A percentile compares a stretch with the other conserved stretches of the same genome.
Conservation (phyloP, 2,113 vertebrate species). For the Syngnathus floridae region DNA sequence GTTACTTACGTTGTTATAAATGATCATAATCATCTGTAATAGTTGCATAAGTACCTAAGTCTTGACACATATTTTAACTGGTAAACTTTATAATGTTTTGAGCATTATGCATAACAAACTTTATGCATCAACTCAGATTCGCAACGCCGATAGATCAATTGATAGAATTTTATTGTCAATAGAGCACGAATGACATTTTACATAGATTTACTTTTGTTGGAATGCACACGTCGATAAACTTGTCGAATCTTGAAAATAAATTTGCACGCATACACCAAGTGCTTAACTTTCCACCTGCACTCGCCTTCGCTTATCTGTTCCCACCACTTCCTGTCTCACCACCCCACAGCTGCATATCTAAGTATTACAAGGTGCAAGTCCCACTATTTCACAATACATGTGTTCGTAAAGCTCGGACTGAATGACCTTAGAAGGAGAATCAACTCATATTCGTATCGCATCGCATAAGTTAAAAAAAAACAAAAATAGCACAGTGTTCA, state of each 20-base stretch:
- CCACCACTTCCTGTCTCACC: constrained; percentile 38
- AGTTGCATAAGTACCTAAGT: not conserved
- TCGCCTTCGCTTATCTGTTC: constrained; percentile 15
- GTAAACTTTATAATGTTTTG: not conserved
- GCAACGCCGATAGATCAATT: no score
- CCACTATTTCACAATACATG: not conserved
- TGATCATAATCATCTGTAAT: not conserved
- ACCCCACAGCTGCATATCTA: constrained; percentile 11
- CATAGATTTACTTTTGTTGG: no score
- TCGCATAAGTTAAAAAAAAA: not conserved
- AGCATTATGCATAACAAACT: not conserved
- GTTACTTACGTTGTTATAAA: not conserved
- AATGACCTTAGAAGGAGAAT: not conserved
- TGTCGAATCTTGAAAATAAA: not conserved
- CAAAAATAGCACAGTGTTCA: not conserved
- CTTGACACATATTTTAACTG: not conserved
- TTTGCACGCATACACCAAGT: not conserved
- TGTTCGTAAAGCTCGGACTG: constrained; percentile 4
- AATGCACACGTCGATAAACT: not conserved
- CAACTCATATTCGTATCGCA: not conserved
- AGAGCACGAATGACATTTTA: no score
- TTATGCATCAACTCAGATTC: not conserved
- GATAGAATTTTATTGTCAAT: no score
- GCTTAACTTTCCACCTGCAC: constrained; percentile 13
- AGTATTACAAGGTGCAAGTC: not conserved